A percentile compares a stretch with the other conserved stretches of the same genome.
These are phyloP conservation scores for Cetoscarus ocellatus DNA, from an alignment of 2,797 vertebrate species.

Conservation along the genomic window DNA sequence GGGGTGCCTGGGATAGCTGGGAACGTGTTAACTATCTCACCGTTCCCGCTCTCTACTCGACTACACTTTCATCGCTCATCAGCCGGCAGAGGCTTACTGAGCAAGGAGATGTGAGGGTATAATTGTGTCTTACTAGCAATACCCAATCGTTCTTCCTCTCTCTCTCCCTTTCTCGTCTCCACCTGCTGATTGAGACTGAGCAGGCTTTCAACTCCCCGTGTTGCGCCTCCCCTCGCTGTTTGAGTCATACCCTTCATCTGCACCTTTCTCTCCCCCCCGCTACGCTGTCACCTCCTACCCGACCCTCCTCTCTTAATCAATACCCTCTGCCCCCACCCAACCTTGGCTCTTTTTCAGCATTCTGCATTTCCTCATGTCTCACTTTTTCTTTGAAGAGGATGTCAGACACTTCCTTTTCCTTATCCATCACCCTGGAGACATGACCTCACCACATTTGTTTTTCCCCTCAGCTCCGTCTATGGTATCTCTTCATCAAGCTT, in stretches of 20 bases:
- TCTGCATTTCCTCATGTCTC: conserved; percentile 61
- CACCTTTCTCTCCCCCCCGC: conserved; percentile 38
- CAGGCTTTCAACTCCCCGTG: conserved; percentile 69
- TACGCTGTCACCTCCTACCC: conserved; percentile 55
- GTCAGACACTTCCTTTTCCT: conserved; percentile 60
- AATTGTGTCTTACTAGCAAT: conserved; percentile 53
- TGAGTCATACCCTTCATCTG: conserved; percentile 61
- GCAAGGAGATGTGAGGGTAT: conserved; percentile 46
- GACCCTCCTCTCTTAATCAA: conserved; percentile 71
- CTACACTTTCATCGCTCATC: conserved; percentile 68
- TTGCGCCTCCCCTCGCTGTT: conserved; percentile 41
- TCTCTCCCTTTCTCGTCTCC: conserved; percentile 16
- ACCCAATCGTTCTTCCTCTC: conserved; percentile 13
- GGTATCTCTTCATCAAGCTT: conserved; percentile 17
- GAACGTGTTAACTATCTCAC: conserved; percentile 63
- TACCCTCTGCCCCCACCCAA: conserved; percentile 31
- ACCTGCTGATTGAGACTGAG: conserved; percentile 70
- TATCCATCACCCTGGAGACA: conserved; percentile 51
- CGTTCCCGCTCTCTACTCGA: conserved; percentile 33
- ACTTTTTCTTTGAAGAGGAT: conserved; percentile 65
- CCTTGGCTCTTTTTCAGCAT: conserved; percentile 57
- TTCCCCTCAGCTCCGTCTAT: conserved; percentile 5
- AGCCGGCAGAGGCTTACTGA: conserved; percentile 52
- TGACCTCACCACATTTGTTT: conserved; percentile 49
- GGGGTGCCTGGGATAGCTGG: conserved; percentile 62